A percentile compares a stretch with the other conserved stretches of the same genome.
Evolutionary conservation across 2,888 invertebrate genomes (phyloP).

Genomic region (Colostygia pectinataria): DNA sequence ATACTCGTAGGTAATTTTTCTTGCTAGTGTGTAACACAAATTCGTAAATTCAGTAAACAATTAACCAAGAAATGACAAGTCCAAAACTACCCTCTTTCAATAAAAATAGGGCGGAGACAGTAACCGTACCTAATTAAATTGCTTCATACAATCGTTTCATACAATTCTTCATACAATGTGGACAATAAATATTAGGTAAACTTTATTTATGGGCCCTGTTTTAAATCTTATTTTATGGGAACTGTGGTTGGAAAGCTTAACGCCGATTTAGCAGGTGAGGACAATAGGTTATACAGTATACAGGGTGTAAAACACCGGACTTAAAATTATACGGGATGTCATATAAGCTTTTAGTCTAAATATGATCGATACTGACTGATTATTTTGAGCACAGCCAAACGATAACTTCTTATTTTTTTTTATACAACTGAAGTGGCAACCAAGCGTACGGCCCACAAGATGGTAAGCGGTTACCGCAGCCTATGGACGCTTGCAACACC

Average conservation of each 20-base stretch:
- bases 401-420: too few species aligned
- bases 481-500: too few species aligned
- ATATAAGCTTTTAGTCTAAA: background rate
- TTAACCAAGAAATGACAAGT: conserved; percentile 14
- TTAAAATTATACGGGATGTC: background rate
- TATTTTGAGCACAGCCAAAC: too few species aligned
- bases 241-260: conserved; percentile 72
- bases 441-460: too few species aligned
- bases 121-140: conserved; percentile 66
- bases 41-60: background rate
- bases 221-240: conserved; percentile 82
- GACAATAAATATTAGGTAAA: conserved; percentile 59
- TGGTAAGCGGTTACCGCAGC: too few species aligned
- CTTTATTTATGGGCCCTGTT: conserved; percentile 63
- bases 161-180: conserved; percentile 21
- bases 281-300: conserved; percentile 25
- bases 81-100: conserved; percentile 27
- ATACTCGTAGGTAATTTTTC: too few species aligned
- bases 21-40: too few species aligned
- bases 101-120: conserved; percentile 50
- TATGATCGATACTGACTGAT: too few species aligned
- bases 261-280: conserved; percentile 67
- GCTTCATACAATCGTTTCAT: conserved; percentile 45
- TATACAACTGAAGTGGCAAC: too few species aligned
- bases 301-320: conserved; percentile 8